A percentile compares a stretch with the other conserved stretches of the same genome.
phyloP scores from a whole-genome alignment of 2,113 vertebrate genomes.

The Proteles cristata region DNA sequence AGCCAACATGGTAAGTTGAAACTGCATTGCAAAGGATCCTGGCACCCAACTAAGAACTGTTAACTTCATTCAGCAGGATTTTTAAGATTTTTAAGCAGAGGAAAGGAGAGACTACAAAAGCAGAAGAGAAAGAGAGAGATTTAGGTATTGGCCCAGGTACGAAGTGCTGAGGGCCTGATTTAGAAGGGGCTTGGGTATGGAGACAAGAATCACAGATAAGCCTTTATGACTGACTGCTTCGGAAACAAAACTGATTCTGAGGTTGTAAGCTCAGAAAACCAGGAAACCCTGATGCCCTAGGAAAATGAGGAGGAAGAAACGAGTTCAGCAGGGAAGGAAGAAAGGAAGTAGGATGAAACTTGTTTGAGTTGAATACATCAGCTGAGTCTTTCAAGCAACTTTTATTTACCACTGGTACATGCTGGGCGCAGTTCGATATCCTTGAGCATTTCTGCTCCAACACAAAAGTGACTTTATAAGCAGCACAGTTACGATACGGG shows the following conservation, averaged over 20 bases:
- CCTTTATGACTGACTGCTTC: not conserved
- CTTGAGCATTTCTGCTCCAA: not conserved
- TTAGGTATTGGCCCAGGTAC: not conserved
- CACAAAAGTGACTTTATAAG: constrained; percentile 30
- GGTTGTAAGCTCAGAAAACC: not conserved
- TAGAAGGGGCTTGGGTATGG: not conserved
- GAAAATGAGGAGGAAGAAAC: not conserved
- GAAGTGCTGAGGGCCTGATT: not conserved
- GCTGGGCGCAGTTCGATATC: not conserved
- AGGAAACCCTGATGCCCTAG: not conserved
- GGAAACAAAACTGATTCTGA: not conserved
- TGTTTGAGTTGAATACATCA: not conserved
- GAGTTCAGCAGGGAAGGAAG: not conserved
- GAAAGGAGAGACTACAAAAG: not conserved
- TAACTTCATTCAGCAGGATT: not conserved
- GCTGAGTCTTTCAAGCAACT: constrained; percentile 17
- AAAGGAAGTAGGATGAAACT: constrained; percentile 1
- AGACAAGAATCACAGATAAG: not conserved
- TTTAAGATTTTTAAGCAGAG: constrained; percentile 29
- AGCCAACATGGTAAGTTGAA: not conserved
- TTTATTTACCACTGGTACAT: not conserved
- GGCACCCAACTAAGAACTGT: not conserved
- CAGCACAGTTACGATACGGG: not conserved
- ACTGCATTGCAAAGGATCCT: not conserved
- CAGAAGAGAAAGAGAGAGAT: not conserved